phyloP scores from a whole-genome alignment of 2,888 invertebrate species.

The Unio pictorum region DNA sequence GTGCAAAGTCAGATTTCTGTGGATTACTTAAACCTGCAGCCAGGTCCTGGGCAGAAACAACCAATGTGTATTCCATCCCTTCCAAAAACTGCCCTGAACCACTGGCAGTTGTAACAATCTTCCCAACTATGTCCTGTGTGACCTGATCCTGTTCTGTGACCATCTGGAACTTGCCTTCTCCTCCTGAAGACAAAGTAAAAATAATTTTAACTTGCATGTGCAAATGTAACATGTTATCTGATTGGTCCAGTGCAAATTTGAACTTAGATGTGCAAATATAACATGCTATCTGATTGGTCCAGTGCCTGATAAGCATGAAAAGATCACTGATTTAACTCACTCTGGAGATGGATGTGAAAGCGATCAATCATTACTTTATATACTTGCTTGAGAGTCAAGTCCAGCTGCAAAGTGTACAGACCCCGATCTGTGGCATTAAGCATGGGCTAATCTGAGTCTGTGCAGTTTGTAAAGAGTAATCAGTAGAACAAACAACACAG shows the following conservation, averaged over 20 bases:
- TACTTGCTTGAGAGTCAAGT: too few relatives aligned
- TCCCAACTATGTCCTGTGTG: constrained; percentile 46
- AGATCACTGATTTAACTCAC: too few relatives aligned
- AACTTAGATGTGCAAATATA: too few relatives aligned
- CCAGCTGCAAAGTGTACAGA: too few relatives aligned
- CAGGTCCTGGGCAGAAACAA: constrained; percentile 83
- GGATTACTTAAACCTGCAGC: constrained; percentile 22
- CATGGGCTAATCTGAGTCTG: too few relatives aligned
- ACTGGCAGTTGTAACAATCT: constrained; percentile 43
- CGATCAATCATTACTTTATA: too few relatives aligned
- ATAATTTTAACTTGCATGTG: not conserved
- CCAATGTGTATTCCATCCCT: constrained; percentile 96
- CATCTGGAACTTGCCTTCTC: constrained; percentile 86
- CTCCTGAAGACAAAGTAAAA: constrained; percentile 75
- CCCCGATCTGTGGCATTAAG: too few relatives aligned
- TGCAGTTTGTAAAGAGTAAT: too few relatives aligned
- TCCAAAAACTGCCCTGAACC: constrained; percentile 48
- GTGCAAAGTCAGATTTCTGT: constrained; percentile 58
- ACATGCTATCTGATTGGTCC: not conserved
- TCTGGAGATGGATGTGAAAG: too few relatives aligned
- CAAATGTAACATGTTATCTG: not conserved
- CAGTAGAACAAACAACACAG: too few relatives aligned
- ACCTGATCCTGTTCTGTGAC: constrained; percentile 79
- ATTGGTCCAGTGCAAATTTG: too few relatives aligned
- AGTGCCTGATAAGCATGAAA: too few relatives aligned